These are phyloP conservation scores for Tenebrosternarchus preto DNA, from an alignment of 2,113 vertebrate species.

Conservation along the genomic window DNA sequence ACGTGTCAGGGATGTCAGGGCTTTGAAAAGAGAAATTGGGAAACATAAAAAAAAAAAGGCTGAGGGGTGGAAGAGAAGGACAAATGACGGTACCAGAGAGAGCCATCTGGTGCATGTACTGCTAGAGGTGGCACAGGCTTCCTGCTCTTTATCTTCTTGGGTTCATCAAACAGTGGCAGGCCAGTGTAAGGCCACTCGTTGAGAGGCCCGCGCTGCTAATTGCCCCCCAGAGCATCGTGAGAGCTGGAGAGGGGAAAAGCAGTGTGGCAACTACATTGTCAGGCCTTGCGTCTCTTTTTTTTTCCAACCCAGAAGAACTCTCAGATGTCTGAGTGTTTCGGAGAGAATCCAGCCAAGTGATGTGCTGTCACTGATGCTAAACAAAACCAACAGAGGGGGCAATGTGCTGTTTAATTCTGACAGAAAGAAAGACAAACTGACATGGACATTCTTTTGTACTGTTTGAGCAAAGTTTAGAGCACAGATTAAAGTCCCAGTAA, in stretches of 20 bases:
- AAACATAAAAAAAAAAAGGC: constrained; percentile 53
- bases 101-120: constrained; percentile 51
- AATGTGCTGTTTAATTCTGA: background rate
- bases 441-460: background rate
- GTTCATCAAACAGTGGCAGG: constrained; percentile 47
- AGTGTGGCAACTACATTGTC: constrained; percentile 45
- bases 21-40: constrained; percentile 54
- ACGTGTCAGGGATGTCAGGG: constrained; percentile 65
- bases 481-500: background rate
- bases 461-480: constrained; percentile 2
- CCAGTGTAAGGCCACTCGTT: constrained; percentile 40
- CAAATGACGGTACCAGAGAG: constrained; percentile 51
- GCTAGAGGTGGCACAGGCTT: constrained; percentile 26
- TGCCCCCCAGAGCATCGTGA: constrained; percentile 25
- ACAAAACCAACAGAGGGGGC: background rate
- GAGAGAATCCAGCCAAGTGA: constrained; percentile 12
- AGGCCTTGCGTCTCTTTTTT: constrained; percentile 53
- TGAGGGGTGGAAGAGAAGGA: constrained; percentile 33
- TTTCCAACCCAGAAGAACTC: constrained; percentile 54
- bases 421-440: background rate
- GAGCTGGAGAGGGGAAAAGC: constrained; percentile 28
- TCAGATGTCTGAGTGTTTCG: constrained; percentile 62
- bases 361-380: constrained; percentile 1
- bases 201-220: constrained; percentile 37
- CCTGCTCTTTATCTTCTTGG: constrained; percentile 9